Evolutionary conservation across 2,113 vertebrate species (phyloP).

Genomic region (Brachyistius frenatus): DNA sequence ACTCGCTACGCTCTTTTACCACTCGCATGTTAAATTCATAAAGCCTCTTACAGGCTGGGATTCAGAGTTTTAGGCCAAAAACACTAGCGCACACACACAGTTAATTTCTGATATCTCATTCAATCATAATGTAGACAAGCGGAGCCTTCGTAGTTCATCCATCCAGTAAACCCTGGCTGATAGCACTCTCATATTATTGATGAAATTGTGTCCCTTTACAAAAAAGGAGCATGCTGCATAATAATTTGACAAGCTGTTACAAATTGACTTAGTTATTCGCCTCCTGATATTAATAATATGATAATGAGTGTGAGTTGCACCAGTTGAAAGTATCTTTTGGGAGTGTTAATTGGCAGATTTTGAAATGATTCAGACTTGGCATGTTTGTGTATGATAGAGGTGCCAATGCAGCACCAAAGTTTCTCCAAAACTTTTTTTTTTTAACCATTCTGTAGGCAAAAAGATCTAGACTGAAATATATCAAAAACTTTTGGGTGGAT

Average conservation of each 20-base stretch:
- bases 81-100: slow-evolving; percentile 7
- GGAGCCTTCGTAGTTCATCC: slow-evolving; percentile 53
- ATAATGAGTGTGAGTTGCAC: slow-evolving; percentile 39
- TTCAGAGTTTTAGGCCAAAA: slow-evolving; percentile 56
- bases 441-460: no score
- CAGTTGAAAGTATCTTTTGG: slow-evolving; percentile 14
- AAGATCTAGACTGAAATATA: no score
- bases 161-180: slow-evolving; percentile 53
- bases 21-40: slow-evolving; percentile 71
- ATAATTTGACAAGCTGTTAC: slow-evolving; percentile 54
- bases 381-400: background rate
- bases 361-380: background rate
- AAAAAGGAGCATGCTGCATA: slow-evolving; percentile 42
- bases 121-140: slow-evolving; percentile 56
- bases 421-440: no score
- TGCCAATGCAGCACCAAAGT: no score
- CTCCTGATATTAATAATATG: slow-evolving; percentile 56
- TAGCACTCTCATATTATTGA: slow-evolving; percentile 43
- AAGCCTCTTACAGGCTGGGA: slow-evolving; percentile 44
- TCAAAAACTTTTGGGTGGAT: no score
- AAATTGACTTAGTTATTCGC: slow-evolving; percentile 57
- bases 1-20: slow-evolving; percentile 55
- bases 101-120: slow-evolving; percentile 66
- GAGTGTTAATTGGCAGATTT: background rate
- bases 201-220: slow-evolving; percentile 39